These are phyloP conservation scores for Eutolmus rufibarbis DNA, from an alignment of 2,888 invertebrate genomes.

Conservation along the genomic window DNA sequence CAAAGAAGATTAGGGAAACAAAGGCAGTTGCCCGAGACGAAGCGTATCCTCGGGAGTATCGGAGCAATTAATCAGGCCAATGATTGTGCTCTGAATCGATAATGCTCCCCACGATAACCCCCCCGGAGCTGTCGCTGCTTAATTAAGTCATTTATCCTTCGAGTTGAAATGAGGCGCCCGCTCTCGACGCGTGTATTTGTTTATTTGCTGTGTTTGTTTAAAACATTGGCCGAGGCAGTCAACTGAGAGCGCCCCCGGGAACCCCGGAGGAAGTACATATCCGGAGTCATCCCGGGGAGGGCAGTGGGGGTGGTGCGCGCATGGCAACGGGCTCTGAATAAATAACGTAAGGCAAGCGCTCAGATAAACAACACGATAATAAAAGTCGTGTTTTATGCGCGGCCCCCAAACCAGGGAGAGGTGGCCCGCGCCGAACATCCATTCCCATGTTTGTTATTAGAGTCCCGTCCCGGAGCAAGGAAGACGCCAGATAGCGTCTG, in stretches of 20 bases:
- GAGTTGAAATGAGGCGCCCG: background rate
- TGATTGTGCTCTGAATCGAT: background rate
- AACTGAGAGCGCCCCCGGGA: background rate
- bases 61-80: background rate
- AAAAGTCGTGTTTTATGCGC: slow-evolving; percentile 47
- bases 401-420: slow-evolving; percentile 20
- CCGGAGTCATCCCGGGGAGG: background rate
- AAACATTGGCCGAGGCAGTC: background rate
- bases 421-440: background rate
- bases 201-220: slow-evolving; percentile 34
- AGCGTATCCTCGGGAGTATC: background rate
- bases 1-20: background rate
- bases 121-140: background rate
- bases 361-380: slow-evolving; percentile 46
- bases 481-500: slow-evolving; percentile 9
- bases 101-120: background rate
- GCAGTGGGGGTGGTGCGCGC: slow-evolving; percentile 30
- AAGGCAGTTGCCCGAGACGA: background rate
- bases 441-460: slow-evolving; percentile 29
- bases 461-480: background rate
- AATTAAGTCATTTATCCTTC: slow-evolving; percentile 31
- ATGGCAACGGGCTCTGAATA: slow-evolving; percentile 44
- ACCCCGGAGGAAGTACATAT: background rate
- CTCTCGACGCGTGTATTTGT: background rate
- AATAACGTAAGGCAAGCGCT: slow-evolving; percentile 37